Evolutionary conservation across 2,113 vertebrate genomes (phyloP), one percentile per base, ranked within the genome.

Genomic region (Oryzias melastigma): DNA sequence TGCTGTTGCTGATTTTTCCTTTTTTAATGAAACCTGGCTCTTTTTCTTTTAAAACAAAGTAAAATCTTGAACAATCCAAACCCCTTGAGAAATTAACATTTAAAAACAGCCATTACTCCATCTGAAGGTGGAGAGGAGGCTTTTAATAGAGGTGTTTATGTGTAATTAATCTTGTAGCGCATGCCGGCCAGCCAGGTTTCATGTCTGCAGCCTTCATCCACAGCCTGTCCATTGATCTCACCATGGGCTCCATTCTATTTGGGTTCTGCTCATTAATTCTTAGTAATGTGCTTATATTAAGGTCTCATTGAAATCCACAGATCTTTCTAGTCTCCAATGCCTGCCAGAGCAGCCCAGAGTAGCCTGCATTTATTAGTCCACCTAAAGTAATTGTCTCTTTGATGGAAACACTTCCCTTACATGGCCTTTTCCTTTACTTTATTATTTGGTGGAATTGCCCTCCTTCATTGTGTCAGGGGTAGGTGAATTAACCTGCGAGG

Each of bases 371-470:
- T 90, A 90, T 92, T 89, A 89, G 83, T 84, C 77, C 70, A 80
- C 66, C 77, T 85, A 77, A 87, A 88, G 84, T 73, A 87, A 89
- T 88, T 83, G 86, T 89, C 82, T 86, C 65, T 68, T 68, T 82
- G 82, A 91, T 87, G 68, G 82, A 90, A 91, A 89, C 77, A 77
- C 82, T 87, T 90, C 78, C 80, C 82, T 70, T 77, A 86, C 85
- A 81, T 80, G 73, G 69, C 75, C 81, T 81, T 35, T 88, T 88
- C 77, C 89, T 84, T 90, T 91, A 57, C 89, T 89, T 94, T 93
- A 93, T 96, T 94, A 95, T 95, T 95, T 95, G 91, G 90, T 90
- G 85, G 95, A 95, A 96, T 95, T 95, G 89, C 91, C 91, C 90
- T 92, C 93, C 94, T 98, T 94, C 91, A 94, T 97, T 95, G 92